phyloP scores from a whole-genome alignment of 64 coral and sea anemone genomes.

The Stichodactyla helianthus region DNA sequence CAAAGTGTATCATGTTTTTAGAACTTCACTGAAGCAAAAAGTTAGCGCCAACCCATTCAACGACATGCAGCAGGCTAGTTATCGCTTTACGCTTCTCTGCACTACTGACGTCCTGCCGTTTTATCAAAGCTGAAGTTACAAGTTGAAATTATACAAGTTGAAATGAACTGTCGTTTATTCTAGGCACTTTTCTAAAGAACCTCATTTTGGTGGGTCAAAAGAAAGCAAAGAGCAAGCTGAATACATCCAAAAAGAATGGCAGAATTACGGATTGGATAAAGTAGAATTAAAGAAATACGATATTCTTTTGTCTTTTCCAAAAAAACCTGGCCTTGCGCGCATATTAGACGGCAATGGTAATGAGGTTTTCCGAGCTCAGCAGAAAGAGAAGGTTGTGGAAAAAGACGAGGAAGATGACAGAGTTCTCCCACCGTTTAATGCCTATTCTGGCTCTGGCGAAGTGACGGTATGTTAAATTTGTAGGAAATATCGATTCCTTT shows the following conservation, averaged over 20 bases:
- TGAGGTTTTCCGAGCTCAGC: constrained; percentile 36
- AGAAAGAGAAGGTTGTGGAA: constrained; percentile 23
- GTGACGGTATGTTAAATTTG: constrained; percentile 14
- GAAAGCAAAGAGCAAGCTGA: constrained; percentile 58
- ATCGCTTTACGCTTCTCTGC: not conserved
- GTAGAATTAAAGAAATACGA: constrained; percentile 76
- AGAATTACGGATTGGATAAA: constrained; percentile 47
- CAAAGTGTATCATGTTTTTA: not conserved
- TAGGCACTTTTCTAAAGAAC: constrained; percentile 44
- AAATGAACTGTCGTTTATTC: not conserved
- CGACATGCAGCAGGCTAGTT: no score
- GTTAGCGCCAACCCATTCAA: not conserved
- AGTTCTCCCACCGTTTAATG: constrained; percentile 49
- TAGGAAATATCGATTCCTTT: not conserved
- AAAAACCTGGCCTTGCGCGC: constrained; percentile 39
- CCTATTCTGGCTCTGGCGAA: constrained; percentile 45
- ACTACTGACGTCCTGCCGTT: not conserved
- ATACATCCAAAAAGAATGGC: constrained; percentile 63
- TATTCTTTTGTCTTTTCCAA: constrained; percentile 52
- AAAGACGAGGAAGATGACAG: constrained; percentile 11
- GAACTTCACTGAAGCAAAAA: not conserved
- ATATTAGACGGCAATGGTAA: constrained; percentile 45
- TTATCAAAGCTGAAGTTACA: not conserved
- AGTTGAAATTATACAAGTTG: not conserved
- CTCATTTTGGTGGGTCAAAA: constrained; percentile 33